phyloP scores from a whole-genome alignment of 2,888 invertebrate species.

The Argyresthia goedartella region DNA sequence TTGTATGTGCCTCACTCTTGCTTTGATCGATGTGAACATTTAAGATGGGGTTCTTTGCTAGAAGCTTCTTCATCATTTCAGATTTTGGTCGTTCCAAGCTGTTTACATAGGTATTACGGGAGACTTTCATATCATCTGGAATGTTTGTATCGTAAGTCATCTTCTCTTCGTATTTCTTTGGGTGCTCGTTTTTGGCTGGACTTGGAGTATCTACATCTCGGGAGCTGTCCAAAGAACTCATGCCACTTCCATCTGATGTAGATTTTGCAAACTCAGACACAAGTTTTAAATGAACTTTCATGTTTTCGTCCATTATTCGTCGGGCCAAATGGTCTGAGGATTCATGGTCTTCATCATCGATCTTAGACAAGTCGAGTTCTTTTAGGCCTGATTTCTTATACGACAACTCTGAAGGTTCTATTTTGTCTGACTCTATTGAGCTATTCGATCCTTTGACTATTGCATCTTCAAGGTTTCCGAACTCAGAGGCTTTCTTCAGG shows the following conservation, averaged over 20 bases:
- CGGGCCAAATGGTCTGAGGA: constrained; percentile 58
- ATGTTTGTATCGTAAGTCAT: constrained; percentile 70
- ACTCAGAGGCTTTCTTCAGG: constrained; percentile 80
- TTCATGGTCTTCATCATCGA: constrained; percentile 40
- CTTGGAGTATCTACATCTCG: constrained; percentile 31
- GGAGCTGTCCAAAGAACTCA: constrained; percentile 49
- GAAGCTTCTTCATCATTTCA: constrained; percentile 70
- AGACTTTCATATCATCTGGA: constrained; percentile 75
- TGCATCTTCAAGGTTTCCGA: constrained; percentile 83
- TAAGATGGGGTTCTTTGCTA: constrained; percentile 63
- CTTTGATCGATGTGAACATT: constrained; percentile 47
- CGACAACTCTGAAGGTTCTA: constrained; percentile 29
- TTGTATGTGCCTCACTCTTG: constrained; percentile 38
- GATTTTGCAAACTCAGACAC: constrained; percentile 63
- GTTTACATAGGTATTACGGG: constrained; percentile 70
- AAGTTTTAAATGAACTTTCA: constrained; percentile 60
- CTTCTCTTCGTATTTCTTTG: constrained; percentile 54
- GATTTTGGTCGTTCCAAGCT: constrained; percentile 75
- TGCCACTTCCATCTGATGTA: constrained; percentile 56
- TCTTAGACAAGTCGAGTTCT: constrained; percentile 33
- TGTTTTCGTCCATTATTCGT: constrained; percentile 60
- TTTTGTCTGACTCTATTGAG: constrained; percentile 54
- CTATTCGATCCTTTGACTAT: constrained; percentile 70
- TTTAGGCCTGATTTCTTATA: constrained; percentile 24
- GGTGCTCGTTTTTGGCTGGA: constrained; percentile 25